Conservation (phyloP, 1,140 invertebrate species). For the Drosophila ogumai region DNA sequence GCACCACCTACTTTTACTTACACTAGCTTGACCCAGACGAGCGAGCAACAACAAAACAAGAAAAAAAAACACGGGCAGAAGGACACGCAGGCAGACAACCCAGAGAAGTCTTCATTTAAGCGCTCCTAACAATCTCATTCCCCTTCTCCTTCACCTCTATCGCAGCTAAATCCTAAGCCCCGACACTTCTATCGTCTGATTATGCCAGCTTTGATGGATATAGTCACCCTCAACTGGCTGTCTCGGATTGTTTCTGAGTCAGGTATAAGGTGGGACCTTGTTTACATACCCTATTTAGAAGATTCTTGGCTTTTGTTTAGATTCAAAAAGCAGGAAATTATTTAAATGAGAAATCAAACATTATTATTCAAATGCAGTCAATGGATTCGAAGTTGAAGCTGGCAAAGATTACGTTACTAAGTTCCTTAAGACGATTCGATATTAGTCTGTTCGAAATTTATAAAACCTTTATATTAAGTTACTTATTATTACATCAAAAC, state of each 20-base stretch:
- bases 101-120: conserved; percentile 41
- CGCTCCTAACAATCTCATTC: conserved; percentile 15
- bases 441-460: no score
- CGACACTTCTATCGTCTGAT: conserved; percentile 23
- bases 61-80: not conserved
- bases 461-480: no score
- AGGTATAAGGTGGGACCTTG: not conserved
- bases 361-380: not conserved
- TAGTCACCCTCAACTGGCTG: conserved; percentile 14
- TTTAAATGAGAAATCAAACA: not conserved
- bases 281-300: not conserved
- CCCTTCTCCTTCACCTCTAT: not conserved
- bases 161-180: conserved; percentile 4
- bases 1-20: conserved; percentile 46
- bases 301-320: not conserved
- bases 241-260: not conserved
- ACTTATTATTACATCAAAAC: no score
- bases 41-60: conserved; percentile 20
- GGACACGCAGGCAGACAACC: conserved; percentile 25
- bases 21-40: conserved; percentile 69
- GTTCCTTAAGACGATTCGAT: no score
- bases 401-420: no score
- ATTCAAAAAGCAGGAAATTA: not conserved
- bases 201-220: conserved; percentile 39
- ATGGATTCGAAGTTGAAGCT: not conserved